Conservation (phyloP, 2,888 invertebrate species). For the Nephrocerus scutellatus region DNA sequence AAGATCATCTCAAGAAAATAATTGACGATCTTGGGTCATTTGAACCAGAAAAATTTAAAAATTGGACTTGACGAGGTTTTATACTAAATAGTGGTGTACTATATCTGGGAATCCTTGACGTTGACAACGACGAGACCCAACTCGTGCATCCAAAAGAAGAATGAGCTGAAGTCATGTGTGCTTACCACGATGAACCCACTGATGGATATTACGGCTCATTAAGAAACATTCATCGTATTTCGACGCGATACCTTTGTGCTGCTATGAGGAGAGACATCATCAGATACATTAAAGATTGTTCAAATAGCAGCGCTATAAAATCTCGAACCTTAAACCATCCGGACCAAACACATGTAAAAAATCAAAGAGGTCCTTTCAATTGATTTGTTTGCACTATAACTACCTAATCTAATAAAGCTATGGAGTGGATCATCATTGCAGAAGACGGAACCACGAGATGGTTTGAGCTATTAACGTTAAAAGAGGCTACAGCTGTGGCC, state of each 20-base stretch:
- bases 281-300: too few species aligned
- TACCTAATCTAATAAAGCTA: too few species aligned
- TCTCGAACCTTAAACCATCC: too few species aligned
- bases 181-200: conserved; percentile 2
- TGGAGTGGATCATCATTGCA: too few species aligned
- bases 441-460: too few species aligned
- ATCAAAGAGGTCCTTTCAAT: too few species aligned
- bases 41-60: neutral
- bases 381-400: too few species aligned
- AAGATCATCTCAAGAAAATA: conserved; percentile 18
- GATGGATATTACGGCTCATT: neutral
- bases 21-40: too few species aligned
- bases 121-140: neutral
- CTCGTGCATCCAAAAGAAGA: neutral
- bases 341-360: too few species aligned
- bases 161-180: neutral
- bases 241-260: conserved; percentile 4
- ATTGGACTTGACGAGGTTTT: conserved; percentile 6
- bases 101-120: neutral
- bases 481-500: too few species aligned
- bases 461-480: too few species aligned
- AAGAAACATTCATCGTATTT: neutral
- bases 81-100: conserved; percentile 4
- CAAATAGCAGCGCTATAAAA: too few species aligned
- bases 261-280: conserved; percentile 1